Evolutionary conservation across 2,797 vertebrate species (phyloP).

Genomic region (Cercopithecus neglectus): DNA sequence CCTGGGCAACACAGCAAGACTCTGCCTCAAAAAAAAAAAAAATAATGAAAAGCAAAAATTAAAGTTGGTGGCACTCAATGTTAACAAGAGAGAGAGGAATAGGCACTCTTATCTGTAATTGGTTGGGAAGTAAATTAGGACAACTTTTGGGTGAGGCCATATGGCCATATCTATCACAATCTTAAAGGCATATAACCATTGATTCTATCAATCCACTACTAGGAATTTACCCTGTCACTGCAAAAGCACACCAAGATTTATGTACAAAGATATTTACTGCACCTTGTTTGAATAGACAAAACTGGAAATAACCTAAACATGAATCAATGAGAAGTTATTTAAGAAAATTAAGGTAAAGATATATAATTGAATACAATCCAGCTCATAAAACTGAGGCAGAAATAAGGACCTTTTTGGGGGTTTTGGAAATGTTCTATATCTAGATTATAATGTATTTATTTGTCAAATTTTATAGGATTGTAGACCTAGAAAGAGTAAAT

Average conservation of each 20-base stretch:
- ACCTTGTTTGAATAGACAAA: background rate
- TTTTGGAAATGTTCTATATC: background rate
- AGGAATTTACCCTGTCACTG: background rate
- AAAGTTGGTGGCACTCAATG: background rate
- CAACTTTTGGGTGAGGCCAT: background rate
- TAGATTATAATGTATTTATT: background rate
- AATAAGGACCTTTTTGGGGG: background rate
- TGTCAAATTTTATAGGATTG: constrained; percentile 24
- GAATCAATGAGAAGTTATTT: background rate
- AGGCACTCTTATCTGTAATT: background rate
- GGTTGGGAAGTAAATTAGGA: background rate
- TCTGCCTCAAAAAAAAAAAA: background rate
- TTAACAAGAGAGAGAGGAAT: background rate
- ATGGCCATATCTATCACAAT: background rate
- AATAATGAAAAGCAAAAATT: background rate
- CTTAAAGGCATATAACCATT: background rate
- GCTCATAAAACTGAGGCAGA: background rate
- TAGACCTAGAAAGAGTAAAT: background rate
- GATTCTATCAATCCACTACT: background rate
- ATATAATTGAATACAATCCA: background rate
- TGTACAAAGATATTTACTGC: background rate
- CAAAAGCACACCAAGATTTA: constrained; percentile 13
- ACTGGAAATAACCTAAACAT: constrained; percentile 13
- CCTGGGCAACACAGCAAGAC: background rate
- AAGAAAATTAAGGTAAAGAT: background rate